These are phyloP conservation scores for Griposia aprilina DNA, from an alignment of 2,888 invertebrate genomes.

Conservation along the genomic window DNA sequence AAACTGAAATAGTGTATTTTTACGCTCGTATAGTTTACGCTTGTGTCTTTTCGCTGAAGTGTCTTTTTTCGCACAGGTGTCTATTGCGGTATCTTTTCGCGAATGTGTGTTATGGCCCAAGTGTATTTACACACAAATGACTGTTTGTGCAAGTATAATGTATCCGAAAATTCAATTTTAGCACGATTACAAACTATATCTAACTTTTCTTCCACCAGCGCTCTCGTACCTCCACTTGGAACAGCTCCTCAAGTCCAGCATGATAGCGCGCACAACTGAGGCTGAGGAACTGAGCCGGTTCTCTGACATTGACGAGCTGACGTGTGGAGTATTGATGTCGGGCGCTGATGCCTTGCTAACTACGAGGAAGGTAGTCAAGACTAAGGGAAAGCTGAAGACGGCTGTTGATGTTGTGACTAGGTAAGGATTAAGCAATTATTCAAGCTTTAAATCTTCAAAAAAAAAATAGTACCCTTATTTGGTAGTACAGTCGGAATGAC, in stretches of 20 bases:
- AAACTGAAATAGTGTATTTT: too few relatives aligned
- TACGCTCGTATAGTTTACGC: too few relatives aligned
- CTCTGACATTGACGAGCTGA: constrained; percentile 90
- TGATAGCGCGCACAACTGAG: constrained; percentile 76
- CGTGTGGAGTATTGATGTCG: constrained; percentile 90
- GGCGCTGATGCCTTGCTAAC: constrained; percentile 90
- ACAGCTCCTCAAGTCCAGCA: constrained; percentile 87
- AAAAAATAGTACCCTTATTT: too few relatives aligned
- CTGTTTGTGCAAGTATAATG: neutral
- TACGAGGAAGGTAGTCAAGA: constrained; percentile 85
- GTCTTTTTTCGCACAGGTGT: too few relatives aligned
- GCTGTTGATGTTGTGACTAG: constrained; percentile 87
- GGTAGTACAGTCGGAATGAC: too few relatives aligned
- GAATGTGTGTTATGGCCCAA: too few relatives aligned
- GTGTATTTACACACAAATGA: too few relatives aligned
- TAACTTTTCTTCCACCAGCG: constrained; percentile 76
- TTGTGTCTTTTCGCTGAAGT: too few relatives aligned
- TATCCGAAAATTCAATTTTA: too few relatives aligned
- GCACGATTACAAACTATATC: too few relatives aligned
- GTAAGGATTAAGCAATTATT: constrained; percentile 75
- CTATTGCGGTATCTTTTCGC: too few relatives aligned
- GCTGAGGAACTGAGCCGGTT: constrained; percentile 84
- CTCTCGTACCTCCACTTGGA: constrained; percentile 89
- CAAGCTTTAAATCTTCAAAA: too few relatives aligned
- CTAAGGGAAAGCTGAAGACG: constrained; percentile 89